Base-by-base conservation (phyloP, 2,888 invertebrate species). In the Girardia tigrina region DNA sequence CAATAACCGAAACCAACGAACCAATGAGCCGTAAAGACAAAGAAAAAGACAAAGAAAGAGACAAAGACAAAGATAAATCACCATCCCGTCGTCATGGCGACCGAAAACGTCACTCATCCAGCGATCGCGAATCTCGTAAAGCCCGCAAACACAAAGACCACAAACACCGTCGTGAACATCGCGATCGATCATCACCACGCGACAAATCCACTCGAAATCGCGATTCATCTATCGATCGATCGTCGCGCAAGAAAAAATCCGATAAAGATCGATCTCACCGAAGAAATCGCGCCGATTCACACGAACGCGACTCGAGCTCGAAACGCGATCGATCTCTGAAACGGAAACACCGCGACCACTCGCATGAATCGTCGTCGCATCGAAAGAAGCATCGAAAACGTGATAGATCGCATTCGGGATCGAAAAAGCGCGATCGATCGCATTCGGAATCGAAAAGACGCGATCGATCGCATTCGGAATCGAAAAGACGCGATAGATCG, bases 1-100 rank as follows among this genome's bases (percentile, higher is more conserved):
- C n/a, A n/a, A n/a, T n/a, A n/a, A n/a, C n/a, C n/a, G n/a, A n/a
- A n/a, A n/a, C n/a, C n/a, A n/a, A n/a, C n/a, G n/a, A n/a, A n/a
- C n/a, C n/a, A n/a, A n/a, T n/a, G n/a, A n/a, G n/a, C n/a, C n/a
- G n/a, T n/a, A n/a, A n/a, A n/a, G n/a, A n/a, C n/a, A n/a, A n/a
- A n/a, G n/a, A n/a, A n/a, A n/a, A n/a, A n/a, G n/a, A n/a, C n/a
- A n/a, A n/a, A n/a, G n/a, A n/a, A n/a, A n/a, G n/a, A n/a, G n/a
- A n/a, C n/a, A n/a, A n/a, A n/a, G n/a, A n/a, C n/a, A 56, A 56
- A 56, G 56, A 56, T 56, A 56, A 56, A 56, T 56, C 56, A 12
- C 56, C 56, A 20, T 56, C 56, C n/a, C 56, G 56, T 2, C 4
- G 56, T 20, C 20, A 56, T 56, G n/a, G n/a, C n/a, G n/a, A n/a